Evolutionary conservation across 1,140 invertebrate species (phyloP).

Genomic region (Vanessa tameamea): DNA sequence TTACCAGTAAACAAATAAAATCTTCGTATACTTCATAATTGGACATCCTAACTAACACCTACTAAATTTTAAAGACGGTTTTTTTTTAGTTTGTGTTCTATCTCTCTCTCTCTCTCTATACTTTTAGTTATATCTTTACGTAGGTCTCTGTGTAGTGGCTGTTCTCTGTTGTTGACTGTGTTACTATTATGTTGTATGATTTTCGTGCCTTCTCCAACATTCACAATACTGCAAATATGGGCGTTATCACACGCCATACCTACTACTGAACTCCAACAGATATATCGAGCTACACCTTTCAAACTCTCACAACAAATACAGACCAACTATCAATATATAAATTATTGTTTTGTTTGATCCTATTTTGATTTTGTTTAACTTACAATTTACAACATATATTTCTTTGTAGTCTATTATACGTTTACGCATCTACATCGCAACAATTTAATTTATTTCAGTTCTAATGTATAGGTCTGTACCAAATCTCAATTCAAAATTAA

Average conservation of each 20-base stretch:
- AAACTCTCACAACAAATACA: constrained; percentile 78
- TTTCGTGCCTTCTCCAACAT: constrained; percentile 80
- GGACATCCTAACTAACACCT: constrained; percentile 9
- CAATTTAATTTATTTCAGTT: constrained; percentile 30
- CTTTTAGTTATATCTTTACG: constrained; percentile 73
- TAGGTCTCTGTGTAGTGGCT: constrained; percentile 81
- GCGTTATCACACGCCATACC: constrained; percentile 76
- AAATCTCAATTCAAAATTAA: constrained; percentile 42
- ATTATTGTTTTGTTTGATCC: constrained; percentile 29
- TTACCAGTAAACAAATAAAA: constrained; percentile 7
- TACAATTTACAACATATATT: constrained; percentile 38
- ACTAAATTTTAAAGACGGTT: constrained; percentile 5
- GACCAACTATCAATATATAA: constrained; percentile 46
- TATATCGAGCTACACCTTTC: constrained; percentile 77
- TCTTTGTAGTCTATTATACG: constrained; percentile 29
- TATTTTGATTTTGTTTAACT: constrained; percentile 33
- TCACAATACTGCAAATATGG: constrained; percentile 78
- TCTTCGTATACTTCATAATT: constrained; percentile 18
- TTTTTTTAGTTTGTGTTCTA: constrained; percentile 50
- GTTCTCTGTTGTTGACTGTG: constrained; percentile 80
- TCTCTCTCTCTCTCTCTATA: constrained; percentile 38
- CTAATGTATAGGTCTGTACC: constrained; percentile 38
- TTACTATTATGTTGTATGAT: constrained; percentile 78
- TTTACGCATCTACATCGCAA: constrained; percentile 29
- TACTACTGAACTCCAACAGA: constrained; percentile 76